Percentiles rank a stretch among this genome's conserved stretches.
Conservation (phyloP, 2,888 invertebrate species). For the Oscheius sp. region DNA sequence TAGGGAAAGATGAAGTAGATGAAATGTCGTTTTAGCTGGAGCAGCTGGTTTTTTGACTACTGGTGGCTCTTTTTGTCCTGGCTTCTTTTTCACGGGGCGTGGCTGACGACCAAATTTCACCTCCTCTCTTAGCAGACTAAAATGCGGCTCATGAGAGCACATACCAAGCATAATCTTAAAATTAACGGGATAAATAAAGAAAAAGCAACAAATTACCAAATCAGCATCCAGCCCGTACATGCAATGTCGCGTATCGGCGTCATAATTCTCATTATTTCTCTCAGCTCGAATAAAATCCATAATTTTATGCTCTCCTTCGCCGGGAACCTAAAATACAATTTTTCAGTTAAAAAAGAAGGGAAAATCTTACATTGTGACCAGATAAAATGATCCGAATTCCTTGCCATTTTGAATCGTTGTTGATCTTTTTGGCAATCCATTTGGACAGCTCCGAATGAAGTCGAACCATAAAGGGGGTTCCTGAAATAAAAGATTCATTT, state of each 20-base stretch:
- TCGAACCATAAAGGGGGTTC: constrained; percentile 86
- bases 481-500: constrained; percentile 55
- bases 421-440: constrained; percentile 85
- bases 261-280: constrained; percentile 85
- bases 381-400: constrained; percentile 87
- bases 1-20: constrained; percentile 89
- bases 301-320: constrained; percentile 97
- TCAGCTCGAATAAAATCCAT: constrained; percentile 94
- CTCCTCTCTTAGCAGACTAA: constrained; percentile 92
- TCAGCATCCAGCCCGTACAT: constrained; percentile 97
- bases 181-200: neutral
- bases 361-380: constrained; percentile 84
- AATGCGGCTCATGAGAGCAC: constrained; percentile 94
- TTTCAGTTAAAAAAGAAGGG: neutral
- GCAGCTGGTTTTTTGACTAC: neutral
- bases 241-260: constrained; percentile 92
- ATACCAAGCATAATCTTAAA: constrained; percentile 88
- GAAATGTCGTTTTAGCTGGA: constrained; percentile 85
- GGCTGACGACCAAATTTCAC: constrained; percentile 76
- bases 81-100: constrained; percentile 33
- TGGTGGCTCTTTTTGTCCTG: neutral
- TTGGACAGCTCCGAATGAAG: constrained; percentile 87
- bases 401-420: constrained; percentile 86
- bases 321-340: constrained; percentile 80
- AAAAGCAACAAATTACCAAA: constrained; percentile 76